A percentile compares a stretch with the other conserved stretches of the same genome.
Conservation (phyloP, 2,797 vertebrate genomes). For the Rallus crepitans region DNA sequence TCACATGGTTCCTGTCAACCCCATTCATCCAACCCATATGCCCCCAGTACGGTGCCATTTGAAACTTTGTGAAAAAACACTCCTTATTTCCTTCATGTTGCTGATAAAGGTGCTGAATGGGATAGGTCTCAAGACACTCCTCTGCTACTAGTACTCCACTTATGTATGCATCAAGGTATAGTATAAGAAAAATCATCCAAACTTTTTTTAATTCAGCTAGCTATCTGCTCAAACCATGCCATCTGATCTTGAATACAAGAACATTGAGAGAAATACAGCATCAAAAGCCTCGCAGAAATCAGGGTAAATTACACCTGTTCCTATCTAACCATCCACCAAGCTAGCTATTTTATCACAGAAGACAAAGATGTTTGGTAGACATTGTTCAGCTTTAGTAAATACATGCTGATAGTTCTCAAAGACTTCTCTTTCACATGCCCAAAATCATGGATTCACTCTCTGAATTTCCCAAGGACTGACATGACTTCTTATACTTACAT, state of each 20-base stretch:
- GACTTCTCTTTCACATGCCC: background rate
- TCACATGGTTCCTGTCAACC: background rate
- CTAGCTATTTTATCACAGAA: background rate
- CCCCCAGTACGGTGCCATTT: background rate
- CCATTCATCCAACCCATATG: background rate
- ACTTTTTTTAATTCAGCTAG: background rate
- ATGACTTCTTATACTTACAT: background rate
- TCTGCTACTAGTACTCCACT: background rate
- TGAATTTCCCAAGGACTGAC: background rate
- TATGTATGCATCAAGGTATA: background rate
- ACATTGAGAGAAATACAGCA: background rate
- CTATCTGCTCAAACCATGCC: background rate
- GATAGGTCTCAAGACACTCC: background rate
- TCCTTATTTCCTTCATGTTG: accelerated
- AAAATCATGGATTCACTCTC: background rate
- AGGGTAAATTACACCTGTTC: background rate
- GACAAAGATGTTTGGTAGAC: background rate
- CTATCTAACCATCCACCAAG: background rate
- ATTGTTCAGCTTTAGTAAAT: background rate
- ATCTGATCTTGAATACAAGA: background rate
- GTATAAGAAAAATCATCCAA: accelerated
- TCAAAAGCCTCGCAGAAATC: background rate
- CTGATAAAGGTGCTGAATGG: background rate
- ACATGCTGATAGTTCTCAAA: background rate
- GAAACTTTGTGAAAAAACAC: background rate